Percentiles rank a stretch among this genome's conserved stretches.
Conservation (phyloP, 2,888 invertebrate genomes). For the Nudaria mundana region DNA sequence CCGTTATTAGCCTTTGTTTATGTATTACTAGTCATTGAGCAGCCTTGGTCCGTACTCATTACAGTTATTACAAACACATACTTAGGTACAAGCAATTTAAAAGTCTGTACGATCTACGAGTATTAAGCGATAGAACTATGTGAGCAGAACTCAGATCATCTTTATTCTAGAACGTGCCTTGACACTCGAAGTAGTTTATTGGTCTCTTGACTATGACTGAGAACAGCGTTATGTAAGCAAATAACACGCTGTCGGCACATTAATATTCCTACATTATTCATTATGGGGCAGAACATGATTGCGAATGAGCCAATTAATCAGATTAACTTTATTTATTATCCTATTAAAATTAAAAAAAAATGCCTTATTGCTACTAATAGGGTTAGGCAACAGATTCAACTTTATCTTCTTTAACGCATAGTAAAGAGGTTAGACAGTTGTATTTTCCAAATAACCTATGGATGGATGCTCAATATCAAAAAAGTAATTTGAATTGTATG, state of each 20-base stretch:
- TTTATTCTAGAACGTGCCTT: constrained; percentile 59
- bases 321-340: too few species aligned
- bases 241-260: constrained; percentile 54
- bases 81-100: constrained; percentile 53
- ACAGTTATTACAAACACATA: constrained; percentile 46
- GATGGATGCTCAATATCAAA: too few species aligned
- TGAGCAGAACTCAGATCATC: constrained; percentile 53
- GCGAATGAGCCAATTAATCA: constrained; percentile 40
- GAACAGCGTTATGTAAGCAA: constrained; percentile 68
- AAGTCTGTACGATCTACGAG: constrained; percentile 34
- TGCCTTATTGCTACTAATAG: too few species aligned
- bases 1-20: constrained; percentile 35
- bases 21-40: constrained; percentile 39
- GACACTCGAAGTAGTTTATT: constrained; percentile 66
- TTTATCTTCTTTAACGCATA: too few species aligned
- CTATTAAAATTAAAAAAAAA: too few species aligned
- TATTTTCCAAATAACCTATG: too few species aligned
- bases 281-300: constrained; percentile 58
- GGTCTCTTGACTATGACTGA: constrained; percentile 50
- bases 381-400: too few species aligned
- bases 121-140: constrained; percentile 57
- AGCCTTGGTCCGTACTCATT: constrained; percentile 51
- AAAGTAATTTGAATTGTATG: too few species aligned
- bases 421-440: too few species aligned
- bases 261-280: constrained; percentile 72